phyloP scores from a whole-genome alignment of 2,797 vertebrate genomes.

The Clarias laeviceps region DNA sequence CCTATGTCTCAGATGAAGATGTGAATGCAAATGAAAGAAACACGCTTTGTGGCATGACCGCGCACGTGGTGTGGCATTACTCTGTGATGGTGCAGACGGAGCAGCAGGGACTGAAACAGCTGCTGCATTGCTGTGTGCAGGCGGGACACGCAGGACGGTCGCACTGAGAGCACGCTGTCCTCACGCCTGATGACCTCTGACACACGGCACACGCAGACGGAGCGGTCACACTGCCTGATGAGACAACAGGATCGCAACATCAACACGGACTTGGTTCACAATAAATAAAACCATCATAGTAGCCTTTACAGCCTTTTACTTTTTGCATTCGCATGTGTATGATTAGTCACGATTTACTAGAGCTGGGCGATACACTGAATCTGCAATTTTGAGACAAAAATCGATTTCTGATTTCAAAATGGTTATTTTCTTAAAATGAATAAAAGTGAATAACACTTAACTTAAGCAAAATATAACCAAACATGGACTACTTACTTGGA shows the following conservation, averaged over 20 bases:
- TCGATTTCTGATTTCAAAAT: too few species aligned
- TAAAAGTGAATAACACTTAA: too few species aligned
- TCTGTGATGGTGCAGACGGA: slow-evolving; percentile 76
- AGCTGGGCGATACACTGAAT: too few species aligned
- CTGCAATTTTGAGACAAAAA: too few species aligned
- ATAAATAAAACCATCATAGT: background rate
- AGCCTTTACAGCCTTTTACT: background rate
- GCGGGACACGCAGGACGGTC: slow-evolving; percentile 70
- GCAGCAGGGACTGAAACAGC: slow-evolving; percentile 74
- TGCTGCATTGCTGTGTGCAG: slow-evolving; percentile 73
- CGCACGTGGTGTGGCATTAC: slow-evolving; percentile 56
- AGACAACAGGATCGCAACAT: background rate
- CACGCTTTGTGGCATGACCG: background rate
- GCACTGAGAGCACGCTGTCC: slow-evolving; percentile 71
- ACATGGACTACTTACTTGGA: too few species aligned
- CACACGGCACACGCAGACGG: slow-evolving; percentile 71
- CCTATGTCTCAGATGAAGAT: background rate
- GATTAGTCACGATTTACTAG: too few species aligned
- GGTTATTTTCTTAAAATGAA: too few species aligned
- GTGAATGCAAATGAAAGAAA: background rate
- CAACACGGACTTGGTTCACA: background rate
- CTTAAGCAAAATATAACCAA: too few species aligned
- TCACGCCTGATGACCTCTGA: slow-evolving; percentile 64
- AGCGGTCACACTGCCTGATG: slow-evolving; percentile 57
- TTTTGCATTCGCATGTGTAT: too few species aligned